Percentiles rank a stretch among this genome's conserved stretches.
These are phyloP conservation scores for Hydroisotoma schaefferi DNA, from an alignment of 2,888 invertebrate genomes.

Conservation along the genomic window DNA sequence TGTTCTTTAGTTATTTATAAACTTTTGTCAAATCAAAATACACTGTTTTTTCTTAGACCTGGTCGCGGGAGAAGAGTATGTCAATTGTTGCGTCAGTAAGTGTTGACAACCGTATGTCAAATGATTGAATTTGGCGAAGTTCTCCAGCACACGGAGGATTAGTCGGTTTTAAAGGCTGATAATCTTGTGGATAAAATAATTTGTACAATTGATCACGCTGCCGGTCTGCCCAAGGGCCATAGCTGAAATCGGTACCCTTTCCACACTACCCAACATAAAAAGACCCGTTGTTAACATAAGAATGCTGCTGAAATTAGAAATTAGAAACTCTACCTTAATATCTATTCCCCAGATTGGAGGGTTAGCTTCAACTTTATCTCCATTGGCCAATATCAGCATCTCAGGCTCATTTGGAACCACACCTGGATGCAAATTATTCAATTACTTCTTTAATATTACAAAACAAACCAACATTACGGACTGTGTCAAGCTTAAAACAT, in stretches of 20 bases:
- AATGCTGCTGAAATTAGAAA: no score
- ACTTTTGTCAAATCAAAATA: background rate
- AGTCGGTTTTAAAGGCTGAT: slow-evolving; percentile 69
- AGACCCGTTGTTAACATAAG: no score
- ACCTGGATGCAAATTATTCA: slow-evolving; percentile 51
- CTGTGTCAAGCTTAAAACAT: no score
- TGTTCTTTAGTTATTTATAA: background rate
- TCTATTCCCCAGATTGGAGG: slow-evolving; percentile 95
- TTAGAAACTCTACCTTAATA: slow-evolving; percentile 68
- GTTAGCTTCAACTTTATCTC: slow-evolving; percentile 86
- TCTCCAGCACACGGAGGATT: slow-evolving; percentile 82
- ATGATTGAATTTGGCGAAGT: slow-evolving; percentile 79
- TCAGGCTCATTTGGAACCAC: slow-evolving; percentile 88
- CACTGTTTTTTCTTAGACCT: slow-evolving; percentile 44
- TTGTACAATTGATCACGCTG: slow-evolving; percentile 92
- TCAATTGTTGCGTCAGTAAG: slow-evolving; percentile 92
- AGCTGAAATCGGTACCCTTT: slow-evolving; percentile 93
- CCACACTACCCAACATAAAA: slow-evolving; percentile 60
- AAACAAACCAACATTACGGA: slow-evolving; percentile 2
- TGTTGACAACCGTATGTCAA: slow-evolving; percentile 86
- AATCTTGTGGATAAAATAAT: slow-evolving; percentile 92
- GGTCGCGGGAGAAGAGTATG: slow-evolving; percentile 89
- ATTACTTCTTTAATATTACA: slow-evolving; percentile 3
- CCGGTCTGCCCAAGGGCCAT: slow-evolving; percentile 98
- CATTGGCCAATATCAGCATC: slow-evolving; percentile 81